Evolutionary conservation across 2,888 invertebrate genomes (phyloP).

Genomic region (Pocota personata): DNA sequence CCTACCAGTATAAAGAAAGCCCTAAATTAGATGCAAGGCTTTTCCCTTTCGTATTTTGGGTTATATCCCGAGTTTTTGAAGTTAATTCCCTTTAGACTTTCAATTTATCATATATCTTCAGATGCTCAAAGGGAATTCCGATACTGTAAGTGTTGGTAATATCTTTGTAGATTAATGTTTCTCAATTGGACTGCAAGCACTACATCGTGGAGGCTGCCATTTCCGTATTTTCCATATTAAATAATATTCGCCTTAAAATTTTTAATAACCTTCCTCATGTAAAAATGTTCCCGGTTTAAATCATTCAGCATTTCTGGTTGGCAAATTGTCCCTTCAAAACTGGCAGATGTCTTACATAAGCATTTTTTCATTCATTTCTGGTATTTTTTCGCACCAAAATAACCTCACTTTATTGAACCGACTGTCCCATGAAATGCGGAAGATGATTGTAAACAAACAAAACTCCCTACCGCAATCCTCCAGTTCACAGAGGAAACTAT

Average conservation of each 20-base stretch:
- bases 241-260: neutral
- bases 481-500: slow-evolving; percentile 38
- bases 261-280: neutral
- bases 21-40: no score
- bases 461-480: slow-evolving; percentile 32
- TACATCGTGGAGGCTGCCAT: no score
- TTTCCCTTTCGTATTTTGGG: no score
- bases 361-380: slow-evolving; percentile 2
- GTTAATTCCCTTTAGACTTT: no score
- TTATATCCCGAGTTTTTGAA: no score
- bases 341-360: neutral
- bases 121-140: no score
- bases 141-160: no score
- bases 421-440: slow-evolving; percentile 47
- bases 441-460: slow-evolving; percentile 40
- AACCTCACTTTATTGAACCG: slow-evolving; percentile 15
- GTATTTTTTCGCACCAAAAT: slow-evolving; percentile 14
- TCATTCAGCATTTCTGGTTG: neutral
- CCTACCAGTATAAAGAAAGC: no score
- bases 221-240: no score
- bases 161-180: no score
- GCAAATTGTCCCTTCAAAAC: neutral
- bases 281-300: neutral
- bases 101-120: no score
- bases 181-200: no score